Evolutionary conservation across 2,797 vertebrate genomes (phyloP).

Genomic region (Cetoscarus ocellatus): DNA sequence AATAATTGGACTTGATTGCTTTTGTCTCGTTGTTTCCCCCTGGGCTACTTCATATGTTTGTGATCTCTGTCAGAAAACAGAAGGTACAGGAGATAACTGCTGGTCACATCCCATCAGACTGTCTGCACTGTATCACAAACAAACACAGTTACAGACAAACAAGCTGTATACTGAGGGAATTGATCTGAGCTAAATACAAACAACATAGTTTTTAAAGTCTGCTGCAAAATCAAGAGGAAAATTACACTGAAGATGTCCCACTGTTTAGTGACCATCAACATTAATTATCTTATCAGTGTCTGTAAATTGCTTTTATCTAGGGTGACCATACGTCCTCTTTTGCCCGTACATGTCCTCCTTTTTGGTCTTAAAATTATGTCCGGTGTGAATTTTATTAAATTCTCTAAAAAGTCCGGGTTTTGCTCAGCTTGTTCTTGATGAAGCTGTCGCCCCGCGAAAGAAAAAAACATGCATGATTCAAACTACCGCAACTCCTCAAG

Average conservation of each 20-base stretch:
- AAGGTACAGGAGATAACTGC: conserved; percentile 61
- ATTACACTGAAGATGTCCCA: conserved; percentile 45
- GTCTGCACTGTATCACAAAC: conserved; percentile 36
- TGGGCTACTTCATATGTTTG: conserved; percentile 59
- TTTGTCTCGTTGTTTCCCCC: conserved; percentile 76
- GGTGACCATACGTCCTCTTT: neutral
- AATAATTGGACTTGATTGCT: conserved; percentile 81
- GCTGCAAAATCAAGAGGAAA: conserved; percentile 54
- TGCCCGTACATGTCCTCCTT: neutral
- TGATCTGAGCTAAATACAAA: too few species aligned
- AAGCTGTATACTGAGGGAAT: conserved; percentile 8
- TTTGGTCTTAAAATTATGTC: neutral
- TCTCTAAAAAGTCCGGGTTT: too few species aligned
- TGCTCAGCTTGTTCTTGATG: too few species aligned
- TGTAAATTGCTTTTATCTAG: conserved; percentile 29
- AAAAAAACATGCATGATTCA: too few species aligned
- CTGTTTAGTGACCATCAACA: conserved; percentile 49
- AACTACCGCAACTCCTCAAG: too few species aligned
- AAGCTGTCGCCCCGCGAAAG: too few species aligned
- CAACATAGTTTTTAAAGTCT: conserved; percentile 45
- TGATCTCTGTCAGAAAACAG: conserved; percentile 64
- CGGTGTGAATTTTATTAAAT: too few species aligned
- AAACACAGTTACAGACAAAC: conserved; percentile 7
- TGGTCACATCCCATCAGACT: conserved; percentile 47
- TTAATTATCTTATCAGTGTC: conserved; percentile 37